Percentiles rank a stretch among this genome's conserved stretches.
Evolutionary conservation across 2,113 vertebrate species (phyloP).

Genomic region (Eolophus roseicapilla): DNA sequence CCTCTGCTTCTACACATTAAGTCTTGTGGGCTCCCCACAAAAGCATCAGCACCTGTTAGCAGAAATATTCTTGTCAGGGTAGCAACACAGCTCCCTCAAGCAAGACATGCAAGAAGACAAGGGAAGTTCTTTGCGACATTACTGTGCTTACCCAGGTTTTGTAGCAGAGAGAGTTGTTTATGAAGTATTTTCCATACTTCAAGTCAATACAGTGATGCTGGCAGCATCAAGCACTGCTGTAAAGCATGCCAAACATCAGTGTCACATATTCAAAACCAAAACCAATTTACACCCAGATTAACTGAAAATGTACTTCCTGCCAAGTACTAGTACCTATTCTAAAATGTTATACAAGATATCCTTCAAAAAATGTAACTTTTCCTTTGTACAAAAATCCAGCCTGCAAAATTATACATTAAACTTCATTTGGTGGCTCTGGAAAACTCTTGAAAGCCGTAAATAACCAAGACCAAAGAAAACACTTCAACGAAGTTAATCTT

Average conservation of each 20-base stretch:
- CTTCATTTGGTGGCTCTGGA: not conserved
- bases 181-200: not conserved
- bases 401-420: not conserved
- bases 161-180: not conserved
- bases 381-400: not conserved
- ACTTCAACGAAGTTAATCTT: not conserved
- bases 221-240: not conserved
- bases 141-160: not conserved
- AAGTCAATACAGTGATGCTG: not conserved
- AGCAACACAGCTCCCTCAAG: not conserved
- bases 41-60: not conserved
- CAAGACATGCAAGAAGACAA: rapidly evolving
- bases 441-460: not conserved
- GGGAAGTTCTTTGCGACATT: not conserved
- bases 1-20: not conserved
- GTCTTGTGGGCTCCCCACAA: rapidly evolving
- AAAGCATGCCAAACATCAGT: not conserved
- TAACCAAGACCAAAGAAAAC: not conserved
- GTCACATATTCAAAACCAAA: not conserved
- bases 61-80: not conserved
- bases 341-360: not conserved
- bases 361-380: not conserved
- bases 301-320: not conserved
- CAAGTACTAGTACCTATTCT: not conserved
- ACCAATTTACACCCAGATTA: not conserved